Percentiles rank a stretch among this genome's conserved stretches.
Conservation (phyloP, 2,113 vertebrate species). For the Murina feae region DNA sequence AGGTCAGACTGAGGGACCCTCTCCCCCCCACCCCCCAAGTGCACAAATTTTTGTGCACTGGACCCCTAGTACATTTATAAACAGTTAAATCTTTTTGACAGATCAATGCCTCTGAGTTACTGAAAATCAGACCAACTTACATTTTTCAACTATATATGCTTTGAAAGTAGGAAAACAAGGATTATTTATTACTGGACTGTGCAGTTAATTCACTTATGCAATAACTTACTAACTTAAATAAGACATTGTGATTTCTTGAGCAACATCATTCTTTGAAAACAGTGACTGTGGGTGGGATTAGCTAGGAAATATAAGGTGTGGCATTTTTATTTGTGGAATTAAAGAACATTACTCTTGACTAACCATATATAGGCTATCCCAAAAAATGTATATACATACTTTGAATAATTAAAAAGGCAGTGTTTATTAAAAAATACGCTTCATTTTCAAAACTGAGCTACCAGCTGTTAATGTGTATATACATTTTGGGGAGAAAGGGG, state of each 20-base stretch:
- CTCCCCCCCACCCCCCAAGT: too few relatives aligned
- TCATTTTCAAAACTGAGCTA: too few relatives aligned
- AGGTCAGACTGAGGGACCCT: too few relatives aligned
- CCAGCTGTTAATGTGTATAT: too few relatives aligned
- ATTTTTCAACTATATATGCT: slow-evolving; percentile 9
- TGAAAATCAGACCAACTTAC: slow-evolving; percentile 35
- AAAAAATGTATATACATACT: too few relatives aligned
- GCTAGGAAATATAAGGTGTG: slow-evolving; percentile 62
- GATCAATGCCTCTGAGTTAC: slow-evolving; percentile 41
- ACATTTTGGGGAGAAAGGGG: too few relatives aligned
- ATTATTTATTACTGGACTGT: slow-evolving; percentile 47
- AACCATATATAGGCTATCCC: too few relatives aligned
- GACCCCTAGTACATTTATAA: slow-evolving; percentile 47
- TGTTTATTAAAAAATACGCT: too few relatives aligned
- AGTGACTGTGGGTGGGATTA: slow-evolving; percentile 53
- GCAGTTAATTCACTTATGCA: slow-evolving; percentile 35
- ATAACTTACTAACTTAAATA: slow-evolving; percentile 49
- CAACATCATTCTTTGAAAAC: slow-evolving; percentile 46
- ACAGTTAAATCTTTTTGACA: slow-evolving; percentile 58
- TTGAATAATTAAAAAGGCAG: too few relatives aligned
- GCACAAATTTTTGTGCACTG: too few relatives aligned
- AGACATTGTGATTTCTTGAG: slow-evolving; percentile 36
- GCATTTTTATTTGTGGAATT: slow-evolving; percentile 46
- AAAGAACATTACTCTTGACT: too few relatives aligned
- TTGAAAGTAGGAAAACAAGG: slow-evolving; percentile 29